These are phyloP conservation scores for Hemicentrotus pulcherrimus DNA, from an alignment of 35 echinoderm and acorn worm species.

Conservation along the genomic window DNA sequence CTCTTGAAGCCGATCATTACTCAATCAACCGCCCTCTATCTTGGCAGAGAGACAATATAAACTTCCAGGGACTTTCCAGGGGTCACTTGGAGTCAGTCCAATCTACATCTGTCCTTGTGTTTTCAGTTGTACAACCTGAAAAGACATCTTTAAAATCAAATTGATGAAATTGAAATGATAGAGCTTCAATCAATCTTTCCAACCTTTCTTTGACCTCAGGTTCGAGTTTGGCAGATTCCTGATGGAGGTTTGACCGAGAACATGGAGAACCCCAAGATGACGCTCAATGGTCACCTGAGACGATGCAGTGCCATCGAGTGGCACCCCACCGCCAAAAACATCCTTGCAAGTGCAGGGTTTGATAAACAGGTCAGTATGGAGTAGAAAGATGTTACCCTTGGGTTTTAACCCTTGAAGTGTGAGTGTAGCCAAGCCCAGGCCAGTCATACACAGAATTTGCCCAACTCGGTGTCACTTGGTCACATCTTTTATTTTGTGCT, in stretches of 20 bases:
- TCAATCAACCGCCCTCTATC: not conserved
- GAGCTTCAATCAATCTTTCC: not conserved
- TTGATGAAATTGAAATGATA: not conserved
- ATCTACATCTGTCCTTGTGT: not conserved
- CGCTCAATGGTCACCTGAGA: slow-evolving; percentile 68
- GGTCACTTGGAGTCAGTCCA: not conserved
- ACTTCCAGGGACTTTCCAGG: not conserved
- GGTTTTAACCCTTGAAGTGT: no score
- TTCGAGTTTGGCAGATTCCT: slow-evolving; percentile 90
- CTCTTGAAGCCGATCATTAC: not conserved
- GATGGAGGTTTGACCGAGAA: slow-evolving; percentile 64
- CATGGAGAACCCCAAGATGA: slow-evolving; percentile 46
- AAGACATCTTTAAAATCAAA: not conserved
- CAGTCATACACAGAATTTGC: no score
- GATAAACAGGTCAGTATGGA: slow-evolving; percentile 72
- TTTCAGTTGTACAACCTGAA: not conserved
- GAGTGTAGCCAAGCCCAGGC: no score
- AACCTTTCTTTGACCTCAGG: slow-evolving; percentile 55
- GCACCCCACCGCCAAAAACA: slow-evolving; percentile 89
- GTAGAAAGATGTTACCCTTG: no score
- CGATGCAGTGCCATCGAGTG: slow-evolving; percentile 77
- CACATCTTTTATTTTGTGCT: no score
- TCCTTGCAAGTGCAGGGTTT: slow-evolving; percentile 85
- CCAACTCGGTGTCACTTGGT: no score
- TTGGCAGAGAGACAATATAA: not conserved